Percentiles rank a stretch among this genome's conserved stretches.
These are phyloP conservation scores for Ophraella communa DNA, from an alignment of 2,888 invertebrate species.

Conservation along the genomic window DNA sequence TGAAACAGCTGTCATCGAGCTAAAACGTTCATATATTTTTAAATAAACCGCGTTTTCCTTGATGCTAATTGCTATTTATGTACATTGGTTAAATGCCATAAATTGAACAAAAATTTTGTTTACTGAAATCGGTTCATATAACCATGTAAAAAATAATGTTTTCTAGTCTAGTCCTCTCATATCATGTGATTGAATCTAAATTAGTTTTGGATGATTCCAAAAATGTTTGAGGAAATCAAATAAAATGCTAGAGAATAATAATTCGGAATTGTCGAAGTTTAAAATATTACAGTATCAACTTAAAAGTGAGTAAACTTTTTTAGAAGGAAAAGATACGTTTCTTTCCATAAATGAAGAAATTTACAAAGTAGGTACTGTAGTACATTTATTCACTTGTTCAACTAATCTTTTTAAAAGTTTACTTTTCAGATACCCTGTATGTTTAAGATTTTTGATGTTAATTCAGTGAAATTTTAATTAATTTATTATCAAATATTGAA, in stretches of 20 bases:
- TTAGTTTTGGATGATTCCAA: constrained; percentile 12
- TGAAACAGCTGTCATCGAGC: too few species aligned
- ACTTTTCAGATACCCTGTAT: neutral
- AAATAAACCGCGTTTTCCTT: too few species aligned
- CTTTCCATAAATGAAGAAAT: neutral
- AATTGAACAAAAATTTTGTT: constrained; percentile 3
- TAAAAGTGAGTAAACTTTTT: neutral
- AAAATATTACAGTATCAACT: neutral
- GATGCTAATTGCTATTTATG: too few species aligned
- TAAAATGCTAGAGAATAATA: constrained; percentile 2
- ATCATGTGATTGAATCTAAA: constrained; percentile 18
- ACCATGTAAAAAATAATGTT: constrained; percentile 6
- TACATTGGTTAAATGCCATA: too few species aligned
- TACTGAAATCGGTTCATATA: constrained; percentile 1
- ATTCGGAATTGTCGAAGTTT: constrained; percentile 9
- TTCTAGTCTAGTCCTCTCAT: constrained; percentile 22
- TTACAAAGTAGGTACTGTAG: too few species aligned
- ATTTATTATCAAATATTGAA: neutral
- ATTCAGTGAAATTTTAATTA: neutral
- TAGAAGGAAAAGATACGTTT: too few species aligned
- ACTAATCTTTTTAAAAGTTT: neutral
- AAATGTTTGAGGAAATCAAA: neutral
- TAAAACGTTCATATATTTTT: too few species aligned
- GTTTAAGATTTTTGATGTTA: neutral
- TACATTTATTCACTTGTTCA: neutral